Evolutionary conservation across 2,797 vertebrate species (phyloP).

Genomic region (Silurus aristotelis): DNA sequence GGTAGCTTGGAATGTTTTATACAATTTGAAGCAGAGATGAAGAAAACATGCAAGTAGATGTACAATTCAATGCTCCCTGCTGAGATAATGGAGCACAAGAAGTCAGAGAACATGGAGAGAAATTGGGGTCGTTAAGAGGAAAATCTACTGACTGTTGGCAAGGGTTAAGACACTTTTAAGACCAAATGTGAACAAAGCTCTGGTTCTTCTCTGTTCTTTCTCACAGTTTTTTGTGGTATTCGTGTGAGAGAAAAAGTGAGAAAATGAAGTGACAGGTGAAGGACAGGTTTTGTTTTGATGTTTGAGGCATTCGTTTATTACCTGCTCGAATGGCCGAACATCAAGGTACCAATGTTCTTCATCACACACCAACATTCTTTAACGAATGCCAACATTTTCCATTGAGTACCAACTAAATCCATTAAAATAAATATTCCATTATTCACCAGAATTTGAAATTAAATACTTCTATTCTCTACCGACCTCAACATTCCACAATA

Average conservation of each 20-base stretch:
- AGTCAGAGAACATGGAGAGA: not conserved
- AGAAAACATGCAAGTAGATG: not conserved
- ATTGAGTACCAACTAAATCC: not conserved
- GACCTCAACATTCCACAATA: not conserved
- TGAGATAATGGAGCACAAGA: constrained; percentile 6
- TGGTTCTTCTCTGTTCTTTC: not conserved
- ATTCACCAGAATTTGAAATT: not conserved
- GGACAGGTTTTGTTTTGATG: not conserved
- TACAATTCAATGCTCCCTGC: not conserved
- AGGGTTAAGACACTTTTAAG: constrained; percentile 16
- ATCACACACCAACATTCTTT: not conserved
- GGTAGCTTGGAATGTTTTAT: not conserved
- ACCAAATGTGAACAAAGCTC: not conserved
- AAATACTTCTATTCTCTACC: not conserved
- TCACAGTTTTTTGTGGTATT: not conserved
- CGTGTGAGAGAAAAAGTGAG: not conserved
- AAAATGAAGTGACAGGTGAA: not conserved
- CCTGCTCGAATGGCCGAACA: not conserved
- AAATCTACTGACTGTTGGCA: not conserved
- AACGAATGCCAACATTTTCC: not conserved
- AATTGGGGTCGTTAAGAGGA: constrained; percentile 7
- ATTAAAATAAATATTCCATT: not conserved
- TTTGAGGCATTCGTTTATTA: not conserved
- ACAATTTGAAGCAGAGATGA: not conserved
- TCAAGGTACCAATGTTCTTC: too few species aligned